These are phyloP conservation scores for Nezara viridula DNA, from an alignment of 2,888 invertebrate species.

Conservation along the genomic window DNA sequence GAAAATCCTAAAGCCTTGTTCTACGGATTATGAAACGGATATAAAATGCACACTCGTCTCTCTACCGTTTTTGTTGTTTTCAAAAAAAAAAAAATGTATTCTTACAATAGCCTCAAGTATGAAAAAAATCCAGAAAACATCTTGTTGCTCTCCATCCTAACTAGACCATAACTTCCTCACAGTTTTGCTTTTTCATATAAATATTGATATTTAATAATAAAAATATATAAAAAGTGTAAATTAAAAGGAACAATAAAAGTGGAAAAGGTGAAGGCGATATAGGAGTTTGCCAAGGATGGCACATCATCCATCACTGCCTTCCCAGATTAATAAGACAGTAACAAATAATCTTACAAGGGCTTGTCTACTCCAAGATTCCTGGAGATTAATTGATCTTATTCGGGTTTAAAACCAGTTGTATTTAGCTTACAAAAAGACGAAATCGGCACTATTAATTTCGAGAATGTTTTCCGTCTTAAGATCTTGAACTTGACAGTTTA, in stretches of 20 bases:
- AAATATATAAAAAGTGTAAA: neutral
- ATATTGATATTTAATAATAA: no score
- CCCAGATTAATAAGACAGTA: slow-evolving; percentile 28
- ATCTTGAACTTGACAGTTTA: no score
- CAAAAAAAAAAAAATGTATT: no score
- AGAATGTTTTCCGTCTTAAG: neutral
- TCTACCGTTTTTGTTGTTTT: no score
- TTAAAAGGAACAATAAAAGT: neutral
- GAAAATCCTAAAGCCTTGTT: no score
- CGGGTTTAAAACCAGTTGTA: neutral
- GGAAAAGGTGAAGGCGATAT: neutral
- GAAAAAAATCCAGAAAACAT: no score
- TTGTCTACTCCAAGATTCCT: neutral
- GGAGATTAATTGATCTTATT: slow-evolving; percentile 11
- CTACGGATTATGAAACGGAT: no score
- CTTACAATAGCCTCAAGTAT: no score
- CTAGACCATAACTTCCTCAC: no score
- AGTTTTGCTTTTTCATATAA: no score
- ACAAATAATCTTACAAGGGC: slow-evolving; percentile 12
- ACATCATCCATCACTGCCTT: slow-evolving; percentile 12
- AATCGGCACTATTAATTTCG: neutral
- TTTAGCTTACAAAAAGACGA: neutral
- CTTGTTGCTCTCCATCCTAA: no score
- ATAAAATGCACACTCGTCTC: no score
- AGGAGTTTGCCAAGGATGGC: neutral